These are phyloP conservation scores for Lasioglossum marginatum DNA, from an alignment of 2,888 invertebrate species.

Conservation along the genomic window DNA sequence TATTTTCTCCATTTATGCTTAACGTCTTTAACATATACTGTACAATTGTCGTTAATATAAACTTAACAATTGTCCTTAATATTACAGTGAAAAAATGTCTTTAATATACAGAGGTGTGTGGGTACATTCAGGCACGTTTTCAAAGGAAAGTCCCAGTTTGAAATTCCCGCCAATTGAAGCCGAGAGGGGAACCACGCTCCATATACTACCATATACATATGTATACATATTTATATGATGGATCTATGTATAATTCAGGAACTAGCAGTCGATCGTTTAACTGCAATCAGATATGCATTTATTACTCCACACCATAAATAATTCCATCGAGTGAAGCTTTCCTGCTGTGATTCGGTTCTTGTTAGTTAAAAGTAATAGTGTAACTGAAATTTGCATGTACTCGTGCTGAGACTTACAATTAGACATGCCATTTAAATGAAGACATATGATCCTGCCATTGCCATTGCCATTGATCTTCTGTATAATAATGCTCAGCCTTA, in stretches of 20 bases:
- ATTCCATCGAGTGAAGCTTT: not conserved
- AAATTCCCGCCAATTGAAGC: not conserved
- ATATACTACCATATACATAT: not conserved
- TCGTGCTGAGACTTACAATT: not conserved
- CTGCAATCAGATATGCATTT: not conserved
- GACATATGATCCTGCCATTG: not conserved
- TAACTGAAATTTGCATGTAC: not conserved
- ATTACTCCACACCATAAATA: not conserved
- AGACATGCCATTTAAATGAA: not conserved
- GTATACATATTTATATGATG: not conserved
- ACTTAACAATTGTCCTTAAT: no score
- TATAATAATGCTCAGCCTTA: not conserved
- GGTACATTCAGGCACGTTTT: not conserved
- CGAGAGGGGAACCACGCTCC: not conserved
- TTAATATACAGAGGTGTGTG: not conserved
- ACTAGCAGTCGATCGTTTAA: not conserved
- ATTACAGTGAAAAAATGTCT: not conserved
- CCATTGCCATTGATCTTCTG: not conserved
- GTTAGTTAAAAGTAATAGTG: not conserved
- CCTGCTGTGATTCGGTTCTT: not conserved
- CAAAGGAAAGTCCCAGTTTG: not conserved
- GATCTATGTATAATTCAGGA: not conserved
- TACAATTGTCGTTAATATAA: no score
- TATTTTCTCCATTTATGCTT: no score
- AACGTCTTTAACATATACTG: no score